Evolutionary conservation across 2,797 vertebrate species (phyloP), one percentile per base, ranked within the genome.

Genomic region (Hydrolagus colliei): DNA sequence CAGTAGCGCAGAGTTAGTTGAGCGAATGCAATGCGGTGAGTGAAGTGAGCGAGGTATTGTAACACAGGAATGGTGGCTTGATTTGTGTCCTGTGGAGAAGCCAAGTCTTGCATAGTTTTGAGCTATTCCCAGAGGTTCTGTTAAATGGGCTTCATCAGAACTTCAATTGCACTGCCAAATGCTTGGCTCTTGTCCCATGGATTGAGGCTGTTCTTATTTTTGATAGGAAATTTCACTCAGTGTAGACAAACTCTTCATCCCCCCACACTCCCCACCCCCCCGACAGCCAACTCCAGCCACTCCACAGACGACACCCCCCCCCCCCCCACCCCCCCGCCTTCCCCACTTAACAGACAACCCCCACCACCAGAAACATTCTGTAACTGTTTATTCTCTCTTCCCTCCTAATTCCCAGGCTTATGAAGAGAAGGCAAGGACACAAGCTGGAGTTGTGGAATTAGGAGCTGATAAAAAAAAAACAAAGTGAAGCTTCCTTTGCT

Each of bases 361-460:
- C 41, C 41, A 52, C 41, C 41, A 3, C 41, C 41, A 52, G 41
- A 52, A 52, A 52, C 2, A 52, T 52, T 90, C 89, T 89, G 87
- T 91, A 91, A 92, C 90, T 91, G 91, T 87, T 52, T 52, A 52
- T 52, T 52, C 41, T 52, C 88, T 89, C 89, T 87, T 88, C 89
- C 91, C 89, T 91, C 88, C 90, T 87, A 90, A 92, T 91, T 87
- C 88, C 88, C 93, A 93, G 91, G 87, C 86, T 86, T 62, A 65
- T 52, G 84, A 73, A 89, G 85, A 67, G 79, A 65, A 77, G 87
- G 72, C 86, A 68, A 79, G 13, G 35, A 87, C 76, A 87, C 32
- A 22, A 87, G 74, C 87, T 84, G 71, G 86, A 88, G 89, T 72
- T 86, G 2, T n/a, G 5, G 76, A 22, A 59, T 74, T 79, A 18